Evolutionary conservation across 2,797 vertebrate genomes (phyloP).

Genomic region (Lycodopsis pacificus): DNA sequence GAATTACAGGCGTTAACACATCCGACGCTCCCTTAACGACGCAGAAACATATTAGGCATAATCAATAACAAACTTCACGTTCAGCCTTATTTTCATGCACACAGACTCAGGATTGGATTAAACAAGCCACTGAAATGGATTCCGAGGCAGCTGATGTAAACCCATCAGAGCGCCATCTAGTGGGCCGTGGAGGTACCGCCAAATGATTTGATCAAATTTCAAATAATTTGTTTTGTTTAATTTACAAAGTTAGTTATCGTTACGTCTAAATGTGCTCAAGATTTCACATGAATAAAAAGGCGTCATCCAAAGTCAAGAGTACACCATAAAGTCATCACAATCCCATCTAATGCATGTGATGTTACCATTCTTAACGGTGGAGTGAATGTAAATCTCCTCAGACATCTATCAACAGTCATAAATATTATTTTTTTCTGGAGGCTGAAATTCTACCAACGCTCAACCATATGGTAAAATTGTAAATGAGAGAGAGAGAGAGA

Average conservation of each 20-base stretch:
- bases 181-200: background rate
- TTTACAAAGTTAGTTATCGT: background rate
- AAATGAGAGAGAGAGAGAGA: background rate
- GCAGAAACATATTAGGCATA: constrained; percentile 23
- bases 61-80: constrained; percentile 22
- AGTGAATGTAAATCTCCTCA: background rate
- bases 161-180: background rate
- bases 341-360: background rate
- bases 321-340: no score
- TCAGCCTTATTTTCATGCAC: constrained; percentile 17
- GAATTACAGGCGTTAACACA: constrained; percentile 26
- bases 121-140: background rate
- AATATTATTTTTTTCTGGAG: constrained; percentile 24
- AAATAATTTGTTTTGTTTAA: background rate
- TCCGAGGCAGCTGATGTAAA: background rate
- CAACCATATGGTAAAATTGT: background rate
- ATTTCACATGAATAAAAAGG: background rate
- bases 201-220: background rate
- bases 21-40: constrained; percentile 16
- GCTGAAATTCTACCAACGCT: background rate
- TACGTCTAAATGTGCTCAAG: background rate
- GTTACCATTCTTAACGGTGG: background rate
- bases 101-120: background rate
- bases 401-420: constrained; percentile 5
- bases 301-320: background rate